phyloP scores from a whole-genome alignment of 2,113 vertebrate genomes.

The Cebus imitator region DNA sequence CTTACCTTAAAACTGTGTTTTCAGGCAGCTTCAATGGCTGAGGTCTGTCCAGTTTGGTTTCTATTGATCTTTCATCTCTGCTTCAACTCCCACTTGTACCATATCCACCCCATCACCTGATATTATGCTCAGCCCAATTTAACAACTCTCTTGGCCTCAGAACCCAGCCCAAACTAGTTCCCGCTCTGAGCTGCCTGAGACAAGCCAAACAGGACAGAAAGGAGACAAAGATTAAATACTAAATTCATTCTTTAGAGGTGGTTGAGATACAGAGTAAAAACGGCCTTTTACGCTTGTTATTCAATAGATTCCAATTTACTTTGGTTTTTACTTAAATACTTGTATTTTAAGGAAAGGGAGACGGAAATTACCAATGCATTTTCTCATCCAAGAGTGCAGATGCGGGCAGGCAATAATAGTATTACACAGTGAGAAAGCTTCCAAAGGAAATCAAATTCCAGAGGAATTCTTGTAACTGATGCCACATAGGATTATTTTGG shows the following conservation, averaged over 20 bases:
- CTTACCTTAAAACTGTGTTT: slow-evolving; percentile 5
- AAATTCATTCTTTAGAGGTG: neutral
- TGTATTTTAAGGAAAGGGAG: neutral
- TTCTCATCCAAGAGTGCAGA: neutral
- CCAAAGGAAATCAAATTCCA: neutral
- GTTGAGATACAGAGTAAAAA: neutral
- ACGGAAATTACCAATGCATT: neutral
- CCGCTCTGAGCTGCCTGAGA: neutral
- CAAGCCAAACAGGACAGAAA: neutral
- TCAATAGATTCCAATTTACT: neutral
- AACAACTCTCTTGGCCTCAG: neutral
- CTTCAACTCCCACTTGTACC: neutral
- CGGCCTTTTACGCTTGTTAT: neutral
- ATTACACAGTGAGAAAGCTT: neutral
- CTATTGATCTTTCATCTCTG: neutral
- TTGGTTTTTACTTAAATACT: neutral
- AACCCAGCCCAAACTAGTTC: neutral
- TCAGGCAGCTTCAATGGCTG: neutral
- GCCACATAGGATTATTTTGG: neutral
- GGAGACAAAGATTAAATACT: neutral
- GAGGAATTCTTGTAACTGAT: neutral
- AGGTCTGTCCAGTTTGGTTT: neutral
- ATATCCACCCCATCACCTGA: neutral
- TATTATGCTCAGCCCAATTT: neutral
- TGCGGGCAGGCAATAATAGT: neutral